Conservation (phyloP, 2,113 vertebrate species). For the Psophia crepitans region DNA sequence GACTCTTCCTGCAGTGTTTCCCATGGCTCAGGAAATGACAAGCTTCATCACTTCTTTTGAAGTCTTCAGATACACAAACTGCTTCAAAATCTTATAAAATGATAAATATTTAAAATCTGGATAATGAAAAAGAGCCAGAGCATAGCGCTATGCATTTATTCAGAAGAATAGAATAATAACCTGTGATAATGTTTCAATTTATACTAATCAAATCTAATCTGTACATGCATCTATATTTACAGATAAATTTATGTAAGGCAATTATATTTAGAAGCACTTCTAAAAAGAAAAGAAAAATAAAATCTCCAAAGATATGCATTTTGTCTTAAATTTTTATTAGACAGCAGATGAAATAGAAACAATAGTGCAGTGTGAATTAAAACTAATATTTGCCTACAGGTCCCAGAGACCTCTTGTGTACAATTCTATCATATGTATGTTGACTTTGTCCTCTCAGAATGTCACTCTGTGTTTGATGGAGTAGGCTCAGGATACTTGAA, state of each 20-base stretch:
- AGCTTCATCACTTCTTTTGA: not conserved
- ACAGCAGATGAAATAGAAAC: not conserved
- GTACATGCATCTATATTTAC: not conserved
- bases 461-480: not conserved
- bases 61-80: not conserved
- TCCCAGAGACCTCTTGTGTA: not conserved
- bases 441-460: not conserved
- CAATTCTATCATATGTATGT: not conserved
- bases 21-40: not conserved
- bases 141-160: not conserved
- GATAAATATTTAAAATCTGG: not conserved
- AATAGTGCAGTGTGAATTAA: not conserved
- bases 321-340: not conserved
- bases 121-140: not conserved
- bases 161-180: not conserved
- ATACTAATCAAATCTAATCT: not conserved
- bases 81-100: not conserved
- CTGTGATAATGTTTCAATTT: not conserved
- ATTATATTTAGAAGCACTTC: not conserved
- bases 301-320: not conserved
- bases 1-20: not conserved
- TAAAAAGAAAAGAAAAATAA: not conserved
- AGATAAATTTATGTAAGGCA: not conserved
- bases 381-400: not conserved
- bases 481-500: not conserved